Base-by-base conservation (phyloP, 2,888 invertebrate species). In the Thereva unica region DNA sequence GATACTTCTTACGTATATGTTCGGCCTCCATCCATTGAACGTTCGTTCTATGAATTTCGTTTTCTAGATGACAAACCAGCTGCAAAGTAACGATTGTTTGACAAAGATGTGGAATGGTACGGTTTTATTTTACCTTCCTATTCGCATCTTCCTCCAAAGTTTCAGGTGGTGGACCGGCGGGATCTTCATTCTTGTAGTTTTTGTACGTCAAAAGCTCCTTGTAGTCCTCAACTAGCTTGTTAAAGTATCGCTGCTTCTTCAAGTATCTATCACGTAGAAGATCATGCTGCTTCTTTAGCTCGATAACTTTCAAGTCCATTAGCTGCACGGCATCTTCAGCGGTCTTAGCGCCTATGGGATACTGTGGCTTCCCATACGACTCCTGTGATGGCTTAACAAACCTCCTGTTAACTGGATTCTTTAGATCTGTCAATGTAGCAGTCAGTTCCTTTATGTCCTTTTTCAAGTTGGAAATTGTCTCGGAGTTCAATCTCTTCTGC, bases 1-100 rank as follows among this genome's bases (percentile, higher is more conserved):
- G 81, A 75, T 92, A 93, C 76, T 91, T 91, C 76, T 89, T 89
- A 71, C 87, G 87, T 5, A 92, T 87, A 71, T 92, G 86, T 73
- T 89, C 88, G 0, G 92, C 91, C 78, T 93, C 92, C 75, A 90
- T 88, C 84, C 90, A 89, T 81, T 92, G 91, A 41, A 93, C 89
- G 64, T 90, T 85, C 0, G 91, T 87, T 68, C 89, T 88, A 75
- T 93, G 91, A 68, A 93, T 89, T 76, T 89, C 89, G 76, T 93
- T 93, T 78, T 92, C 92, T 71, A 93, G 78, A 72, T 87, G 87
- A 4, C 88, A 85, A 1, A 86, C 85, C 35, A 85, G 82, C 88
- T 88, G 76, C 42, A 79, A 77, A 72, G 9, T 53, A 37, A 23
- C 23, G 23, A 23, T 23, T 23, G 23, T 23, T 23, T 23, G 23